phyloP scores from a whole-genome alignment of 2,797 vertebrate species.

The Odontamblyopus lacepedii region DNA sequence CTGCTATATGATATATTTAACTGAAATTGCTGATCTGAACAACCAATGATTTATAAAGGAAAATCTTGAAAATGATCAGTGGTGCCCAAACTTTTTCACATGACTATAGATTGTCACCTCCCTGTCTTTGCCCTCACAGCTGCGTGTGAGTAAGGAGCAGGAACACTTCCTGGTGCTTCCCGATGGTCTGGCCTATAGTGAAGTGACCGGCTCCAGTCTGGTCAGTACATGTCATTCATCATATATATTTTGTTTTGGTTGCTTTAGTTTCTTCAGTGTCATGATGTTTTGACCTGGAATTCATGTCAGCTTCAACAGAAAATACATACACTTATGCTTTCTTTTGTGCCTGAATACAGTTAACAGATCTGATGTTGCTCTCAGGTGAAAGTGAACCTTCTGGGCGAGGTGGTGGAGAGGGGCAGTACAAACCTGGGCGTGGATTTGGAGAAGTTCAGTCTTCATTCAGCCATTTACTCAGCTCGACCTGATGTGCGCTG shows the following conservation, averaged over 20 bases:
- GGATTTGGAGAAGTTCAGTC: slow-evolving; percentile 83
- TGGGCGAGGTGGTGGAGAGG: slow-evolving; percentile 92
- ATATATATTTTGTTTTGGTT: not conserved
- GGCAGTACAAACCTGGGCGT: slow-evolving; percentile 87
- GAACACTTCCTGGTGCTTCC: slow-evolving; percentile 95
- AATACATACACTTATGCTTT: not conserved
- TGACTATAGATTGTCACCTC: too few relatives aligned
- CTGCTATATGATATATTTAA: too few relatives aligned
- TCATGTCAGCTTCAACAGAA: not conserved
- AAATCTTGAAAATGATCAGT: too few relatives aligned
- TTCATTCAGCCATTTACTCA: slow-evolving; percentile 93
- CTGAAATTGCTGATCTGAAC: too few relatives aligned
- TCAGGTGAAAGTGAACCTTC: slow-evolving; percentile 93
- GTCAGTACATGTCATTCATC: slow-evolving; percentile 74
- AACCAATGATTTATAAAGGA: too few relatives aligned
- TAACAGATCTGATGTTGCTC: slow-evolving; percentile 8
- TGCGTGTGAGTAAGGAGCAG: slow-evolving; percentile 95
- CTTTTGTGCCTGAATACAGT: not conserved
- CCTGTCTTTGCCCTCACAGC: slow-evolving; percentile 65
- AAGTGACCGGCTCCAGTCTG: slow-evolving; percentile 91
- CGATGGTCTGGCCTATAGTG: slow-evolving; percentile 86
- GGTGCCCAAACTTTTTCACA: too few relatives aligned
- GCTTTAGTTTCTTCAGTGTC: not conserved
- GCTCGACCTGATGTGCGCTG: slow-evolving; percentile 90
- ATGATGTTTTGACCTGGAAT: not conserved